Evolutionary conservation across 1,140 invertebrate species (phyloP), one percentile per base, ranked within the genome.

Genomic region (Steinernema khuongi): DNA sequence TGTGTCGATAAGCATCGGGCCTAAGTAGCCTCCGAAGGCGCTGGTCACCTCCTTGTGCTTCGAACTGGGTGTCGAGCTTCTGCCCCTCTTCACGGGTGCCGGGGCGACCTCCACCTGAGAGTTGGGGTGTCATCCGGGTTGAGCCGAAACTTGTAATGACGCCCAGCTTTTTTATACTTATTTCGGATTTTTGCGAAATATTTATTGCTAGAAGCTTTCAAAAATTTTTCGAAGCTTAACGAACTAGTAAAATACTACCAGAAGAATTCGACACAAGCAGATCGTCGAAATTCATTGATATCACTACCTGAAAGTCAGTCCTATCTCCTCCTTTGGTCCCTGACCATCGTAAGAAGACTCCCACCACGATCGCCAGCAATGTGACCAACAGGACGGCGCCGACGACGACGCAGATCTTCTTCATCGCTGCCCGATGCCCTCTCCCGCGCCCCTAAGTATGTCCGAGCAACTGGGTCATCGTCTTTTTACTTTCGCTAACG

Each of bases 401-500:
- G 50, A 14, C 19, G 14, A 60, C 7, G 19, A 60, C 14, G 11
- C 11, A 14, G 11, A 26, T 26, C 19, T 60, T 60, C 50, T 60
- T 60, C 50, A 41, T 41, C 36, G 36, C 36, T 41, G 36, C 36
- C n/a, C 36, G 7, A 11, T n/a, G 36, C 36, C 36, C 36, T 7
- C 36, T 41, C 36, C 50, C 50, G 14, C 11, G 4, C 50, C 14
- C 50, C 7, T 22, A 60, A 7, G 26, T 22, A 11, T 22, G 7
- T n/a, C 36, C n/a, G 36, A 60, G n/a, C n/a, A 60, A n/a, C 7
- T 60, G 50, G 50, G 50, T 60, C 50, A 60, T 60, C 19, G 4
- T 4, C 7, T 60, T 60, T 60, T 60, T 60, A 60, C 50, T 60
- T 60, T 60, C 11, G 50, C 50, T 60, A 60, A 60, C 50, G 50